phyloP scores from a whole-genome alignment of 2,113 vertebrate species.

The Oceanites oceanicus region DNA sequence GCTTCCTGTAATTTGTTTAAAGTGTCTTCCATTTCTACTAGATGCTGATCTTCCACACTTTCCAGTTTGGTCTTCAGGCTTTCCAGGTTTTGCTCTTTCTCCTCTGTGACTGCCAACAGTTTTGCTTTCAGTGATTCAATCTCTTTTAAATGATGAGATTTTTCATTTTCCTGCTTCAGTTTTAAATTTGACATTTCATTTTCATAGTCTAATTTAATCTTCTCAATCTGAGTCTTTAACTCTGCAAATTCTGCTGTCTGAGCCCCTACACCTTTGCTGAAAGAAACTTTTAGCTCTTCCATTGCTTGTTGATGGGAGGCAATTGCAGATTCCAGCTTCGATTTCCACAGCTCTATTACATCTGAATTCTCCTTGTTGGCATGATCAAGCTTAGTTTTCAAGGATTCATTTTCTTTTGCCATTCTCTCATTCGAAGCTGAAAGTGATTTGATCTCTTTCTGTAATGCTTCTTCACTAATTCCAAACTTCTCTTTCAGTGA shows the following conservation, averaged over 20 bases:
- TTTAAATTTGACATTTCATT: slow-evolving; percentile 75
- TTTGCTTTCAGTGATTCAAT: slow-evolving; percentile 74
- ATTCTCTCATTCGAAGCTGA: slow-evolving; percentile 77
- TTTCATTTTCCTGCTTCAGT: slow-evolving; percentile 73
- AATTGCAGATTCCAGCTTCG: slow-evolving; percentile 83
- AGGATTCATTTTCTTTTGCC: slow-evolving; percentile 85
- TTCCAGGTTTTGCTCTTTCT: slow-evolving; percentile 86
- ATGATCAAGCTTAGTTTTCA: slow-evolving; percentile 81
- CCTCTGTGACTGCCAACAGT: slow-evolving; percentile 75
- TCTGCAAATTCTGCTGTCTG: slow-evolving; percentile 82
- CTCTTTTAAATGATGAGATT: slow-evolving; percentile 71
- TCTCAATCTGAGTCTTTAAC: slow-evolving; percentile 84
- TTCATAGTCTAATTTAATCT: slow-evolving; percentile 79
- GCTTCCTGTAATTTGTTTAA: slow-evolving; percentile 90
- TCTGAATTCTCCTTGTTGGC: slow-evolving; percentile 87
- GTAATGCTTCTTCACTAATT: slow-evolving; percentile 74
- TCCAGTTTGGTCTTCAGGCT: slow-evolving; percentile 82
- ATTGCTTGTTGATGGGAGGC: slow-evolving; percentile 89
- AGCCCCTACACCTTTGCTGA: slow-evolving; percentile 80
- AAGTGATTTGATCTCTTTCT: slow-evolving; percentile 78
- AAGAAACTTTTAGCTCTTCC: slow-evolving; percentile 87
- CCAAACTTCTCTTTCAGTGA: slow-evolving; percentile 80
- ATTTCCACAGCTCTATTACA: slow-evolving; percentile 82
- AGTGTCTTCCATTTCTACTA: slow-evolving; percentile 96
- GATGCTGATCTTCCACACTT: slow-evolving; percentile 89